Evolutionary conservation across 2,113 vertebrate genomes (phyloP).

Genomic region (Spheniscus mendiculus): DNA sequence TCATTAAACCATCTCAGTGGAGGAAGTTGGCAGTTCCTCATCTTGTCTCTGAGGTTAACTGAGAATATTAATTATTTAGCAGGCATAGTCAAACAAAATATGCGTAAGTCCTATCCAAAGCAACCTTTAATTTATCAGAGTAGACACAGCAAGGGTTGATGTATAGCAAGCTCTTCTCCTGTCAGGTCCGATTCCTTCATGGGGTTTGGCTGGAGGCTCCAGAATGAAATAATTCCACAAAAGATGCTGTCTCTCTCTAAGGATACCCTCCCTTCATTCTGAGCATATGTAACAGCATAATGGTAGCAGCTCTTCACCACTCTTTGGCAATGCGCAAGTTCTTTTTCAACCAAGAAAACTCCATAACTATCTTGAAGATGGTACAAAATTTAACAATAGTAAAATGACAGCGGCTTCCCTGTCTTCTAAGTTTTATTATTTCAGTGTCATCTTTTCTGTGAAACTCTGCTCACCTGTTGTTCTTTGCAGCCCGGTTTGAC

Average conservation of each 20-base stretch:
- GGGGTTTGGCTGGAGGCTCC: neutral
- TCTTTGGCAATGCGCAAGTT: neutral
- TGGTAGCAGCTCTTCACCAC: neutral
- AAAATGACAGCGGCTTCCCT: neutral
- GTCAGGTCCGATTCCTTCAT: neutral
- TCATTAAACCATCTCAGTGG: constrained; percentile 13
- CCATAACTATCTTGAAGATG: neutral
- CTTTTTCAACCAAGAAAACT: neutral
- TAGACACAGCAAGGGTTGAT: neutral
- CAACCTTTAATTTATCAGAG: neutral
- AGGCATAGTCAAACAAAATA: neutral
- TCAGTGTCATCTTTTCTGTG: neutral
- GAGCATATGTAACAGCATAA: neutral
- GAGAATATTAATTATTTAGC: neutral
- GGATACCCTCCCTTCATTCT: neutral
- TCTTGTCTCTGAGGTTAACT: neutral
- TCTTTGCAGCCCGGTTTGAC: neutral
- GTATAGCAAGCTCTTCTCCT: neutral
- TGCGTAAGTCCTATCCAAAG: neutral
- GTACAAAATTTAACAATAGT: neutral
- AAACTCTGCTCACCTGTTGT: neutral
- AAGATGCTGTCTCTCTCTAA: neutral
- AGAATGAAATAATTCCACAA: neutral
- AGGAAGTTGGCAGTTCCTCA: neutral
- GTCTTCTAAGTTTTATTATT: neutral